These are phyloP conservation scores for Pentalonia nigronervosa DNA, from an alignment of 1,140 invertebrate genomes.

Conservation along the genomic window DNA sequence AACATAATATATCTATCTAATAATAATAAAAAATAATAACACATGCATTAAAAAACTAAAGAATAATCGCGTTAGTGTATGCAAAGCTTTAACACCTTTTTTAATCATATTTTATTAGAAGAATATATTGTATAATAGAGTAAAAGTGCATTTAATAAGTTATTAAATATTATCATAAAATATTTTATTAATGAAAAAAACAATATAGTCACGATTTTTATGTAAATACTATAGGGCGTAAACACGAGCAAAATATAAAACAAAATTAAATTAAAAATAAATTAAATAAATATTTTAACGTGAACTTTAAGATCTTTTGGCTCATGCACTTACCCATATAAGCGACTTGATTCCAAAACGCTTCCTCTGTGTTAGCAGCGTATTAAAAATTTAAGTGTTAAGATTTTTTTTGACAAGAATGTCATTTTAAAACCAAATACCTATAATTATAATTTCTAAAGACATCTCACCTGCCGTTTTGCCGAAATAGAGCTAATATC, in stretches of 20 bases:
- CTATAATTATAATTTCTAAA: not conserved
- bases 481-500: conserved; percentile 89
- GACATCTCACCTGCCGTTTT: conserved; percentile 76
- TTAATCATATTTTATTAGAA: conserved; percentile 17
- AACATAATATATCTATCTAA: not conserved
- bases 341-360: conserved; percentile 50
- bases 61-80: not conserved
- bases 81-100: conserved; percentile 33
- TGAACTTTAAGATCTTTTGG: not conserved
- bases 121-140: not conserved
- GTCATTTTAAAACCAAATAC: not conserved
- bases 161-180: conserved; percentile 24
- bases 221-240: conserved; percentile 12
- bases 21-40: conserved; percentile 14
- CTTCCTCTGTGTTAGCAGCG: conserved; percentile 51
- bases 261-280: not conserved
- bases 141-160: conserved; percentile 4
- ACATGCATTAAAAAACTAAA: conserved; percentile 32
- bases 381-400: not conserved
- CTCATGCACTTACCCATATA: conserved; percentile 53
- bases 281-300: not conserved
- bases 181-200: not conserved
- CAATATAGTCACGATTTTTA: not conserved
- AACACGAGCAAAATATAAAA: conserved; percentile 42
- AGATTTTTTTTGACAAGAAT: not conserved